phyloP scores from a whole-genome alignment of 2,113 vertebrate species.

The Dermatemys mawii region DNA sequence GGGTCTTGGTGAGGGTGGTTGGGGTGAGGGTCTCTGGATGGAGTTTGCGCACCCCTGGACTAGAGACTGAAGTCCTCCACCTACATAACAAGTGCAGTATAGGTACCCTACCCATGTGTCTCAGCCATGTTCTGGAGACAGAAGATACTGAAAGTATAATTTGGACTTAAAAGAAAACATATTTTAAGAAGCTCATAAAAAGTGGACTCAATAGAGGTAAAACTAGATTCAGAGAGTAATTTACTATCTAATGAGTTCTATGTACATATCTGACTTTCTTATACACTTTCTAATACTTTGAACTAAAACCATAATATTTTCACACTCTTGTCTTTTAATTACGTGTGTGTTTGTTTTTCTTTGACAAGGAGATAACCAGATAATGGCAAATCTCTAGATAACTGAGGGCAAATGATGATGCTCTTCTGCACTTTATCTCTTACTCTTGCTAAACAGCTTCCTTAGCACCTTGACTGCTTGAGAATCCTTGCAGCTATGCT shows the following conservation, averaged over 20 bases:
- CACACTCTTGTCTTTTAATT: background rate
- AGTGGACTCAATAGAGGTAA: background rate
- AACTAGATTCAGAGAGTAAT: background rate
- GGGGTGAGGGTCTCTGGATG: too few species aligned
- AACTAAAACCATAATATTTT: background rate
- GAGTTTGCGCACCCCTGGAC: too few species aligned
- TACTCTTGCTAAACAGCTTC: background rate
- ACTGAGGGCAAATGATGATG: background rate
- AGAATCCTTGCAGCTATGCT: background rate
- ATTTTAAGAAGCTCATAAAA: background rate
- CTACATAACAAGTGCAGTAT: background rate
- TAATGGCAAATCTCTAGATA: fast-evolving
- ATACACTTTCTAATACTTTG: background rate
- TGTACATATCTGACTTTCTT: background rate
- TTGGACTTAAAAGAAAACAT: background rate
- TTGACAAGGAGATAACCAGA: background rate
- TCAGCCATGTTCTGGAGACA: background rate
- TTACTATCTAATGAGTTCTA: background rate
- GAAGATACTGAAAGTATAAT: background rate
- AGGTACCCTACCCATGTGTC: background rate
- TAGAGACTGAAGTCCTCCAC: background rate
- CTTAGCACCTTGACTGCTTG: background rate
- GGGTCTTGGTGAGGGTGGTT: too few species aligned
- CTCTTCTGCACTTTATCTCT: background rate
- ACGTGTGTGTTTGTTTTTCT: background rate